Base-by-base conservation (phyloP, 2,888 invertebrate species). In the Diaperis boleti region DNA sequence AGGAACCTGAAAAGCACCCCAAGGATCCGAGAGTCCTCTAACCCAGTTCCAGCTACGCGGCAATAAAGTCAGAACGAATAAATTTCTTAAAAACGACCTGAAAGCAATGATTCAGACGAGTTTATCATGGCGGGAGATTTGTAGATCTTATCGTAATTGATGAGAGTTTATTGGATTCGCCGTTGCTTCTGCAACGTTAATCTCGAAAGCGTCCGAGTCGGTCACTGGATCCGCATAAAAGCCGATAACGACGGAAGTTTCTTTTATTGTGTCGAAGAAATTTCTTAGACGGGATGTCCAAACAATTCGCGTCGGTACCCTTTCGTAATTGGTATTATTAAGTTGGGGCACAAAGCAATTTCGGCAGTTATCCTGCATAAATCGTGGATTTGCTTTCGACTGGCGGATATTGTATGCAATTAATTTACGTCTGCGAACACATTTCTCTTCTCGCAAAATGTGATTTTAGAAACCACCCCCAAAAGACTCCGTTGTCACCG, bases 361-460 rank as follows among this genome's bases (percentile, higher is more conserved):
- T 45, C 14, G 29, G 14, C 47, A 33, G 47, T 49, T 49, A 49
- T 33, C 47, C 47, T 33, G 47, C 31, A 49, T 49, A 49, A 49
- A 49, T 49, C 33, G 15, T 10, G 18, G 18, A 33, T 31, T 49
- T 49, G 47, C 47, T 17, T 33, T 49, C 17, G 17, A 8, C 13
- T 11, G 18, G 15, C 47, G 47, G 47, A 49, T 49, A 49, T 49
- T 49, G 47, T 33, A 49, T 49, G 47, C 47, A 49, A 49, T 49
- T 49, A 49, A 49, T 49, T 49, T 49, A 33, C 33, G n/a, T n/a
- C n/a, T n/a, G n/a, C n/a, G n/a, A n/a, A n/a, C n/a, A n/a, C n/a
- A n/a, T n/a, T n/a, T n/a, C n/a, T n/a, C n/a, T n/a, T n/a, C n/a
- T n/a, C n/a, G n/a, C n/a, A n/a, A n/a, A n/a, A n/a, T n/a, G n/a